phyloP scores from a whole-genome alignment of 2,113 vertebrate species.

The Irena cyanogastra region DNA sequence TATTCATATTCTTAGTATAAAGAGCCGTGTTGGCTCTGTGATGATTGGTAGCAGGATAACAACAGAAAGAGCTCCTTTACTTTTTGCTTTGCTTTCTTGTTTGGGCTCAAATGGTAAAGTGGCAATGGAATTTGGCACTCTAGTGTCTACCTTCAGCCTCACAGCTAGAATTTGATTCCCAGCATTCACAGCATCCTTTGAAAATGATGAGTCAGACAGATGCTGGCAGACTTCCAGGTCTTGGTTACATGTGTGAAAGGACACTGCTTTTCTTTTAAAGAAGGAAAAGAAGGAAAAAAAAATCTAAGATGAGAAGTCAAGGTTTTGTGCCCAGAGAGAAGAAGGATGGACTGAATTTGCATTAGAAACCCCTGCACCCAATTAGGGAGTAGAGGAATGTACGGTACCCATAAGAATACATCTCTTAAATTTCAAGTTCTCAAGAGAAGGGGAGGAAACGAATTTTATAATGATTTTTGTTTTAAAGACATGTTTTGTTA shows the following conservation, averaged over 20 bases:
- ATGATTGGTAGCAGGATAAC: slow-evolving; percentile 15
- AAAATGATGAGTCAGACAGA: slow-evolving; percentile 50
- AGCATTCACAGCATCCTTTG: slow-evolving; percentile 26
- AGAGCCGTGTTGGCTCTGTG: slow-evolving; percentile 7
- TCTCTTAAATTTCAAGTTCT: background rate
- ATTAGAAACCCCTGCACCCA: background rate
- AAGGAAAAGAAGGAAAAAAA: background rate
- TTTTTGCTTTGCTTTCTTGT: slow-evolving; percentile 39
- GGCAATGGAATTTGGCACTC: slow-evolving; percentile 29
- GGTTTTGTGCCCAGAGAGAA: background rate
- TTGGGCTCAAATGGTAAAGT: background rate
- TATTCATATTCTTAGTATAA: slow-evolving; percentile 64
- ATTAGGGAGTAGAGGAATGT: background rate
- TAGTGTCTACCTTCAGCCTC: slow-evolving; percentile 27
- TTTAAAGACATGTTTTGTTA: background rate
- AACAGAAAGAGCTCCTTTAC: slow-evolving; percentile 24
- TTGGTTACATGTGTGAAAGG: background rate
- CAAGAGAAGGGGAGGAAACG: background rate
- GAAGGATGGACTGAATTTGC: background rate
- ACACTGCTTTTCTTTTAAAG: background rate
- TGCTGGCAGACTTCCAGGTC: slow-evolving; percentile 19
- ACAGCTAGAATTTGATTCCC: slow-evolving; percentile 36
- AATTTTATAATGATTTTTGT: background rate
- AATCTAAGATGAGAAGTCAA: background rate
- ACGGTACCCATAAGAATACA: background rate